phyloP scores from a whole-genome alignment of 2,888 invertebrate species.

The Andrena flavipes region DNA sequence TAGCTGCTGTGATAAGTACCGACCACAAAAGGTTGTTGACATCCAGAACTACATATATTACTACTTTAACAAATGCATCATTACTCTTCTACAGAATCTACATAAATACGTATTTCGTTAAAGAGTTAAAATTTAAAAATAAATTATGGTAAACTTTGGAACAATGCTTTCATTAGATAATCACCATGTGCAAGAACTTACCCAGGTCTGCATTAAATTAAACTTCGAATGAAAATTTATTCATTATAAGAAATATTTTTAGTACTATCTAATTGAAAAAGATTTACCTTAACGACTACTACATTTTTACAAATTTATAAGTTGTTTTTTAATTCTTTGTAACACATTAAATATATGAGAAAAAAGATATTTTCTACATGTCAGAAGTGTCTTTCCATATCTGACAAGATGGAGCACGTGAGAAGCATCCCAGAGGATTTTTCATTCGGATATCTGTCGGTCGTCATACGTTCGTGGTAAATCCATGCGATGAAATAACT shows the following conservation, averaged over 20 bases:
- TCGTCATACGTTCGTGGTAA: background rate
- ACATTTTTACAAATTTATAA: background rate
- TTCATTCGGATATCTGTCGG: background rate
- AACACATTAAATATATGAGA: background rate
- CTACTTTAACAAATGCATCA: too few species aligned
- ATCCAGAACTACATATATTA: too few species aligned
- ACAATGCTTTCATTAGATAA: background rate
- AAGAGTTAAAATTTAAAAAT: background rate
- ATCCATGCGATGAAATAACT: background rate
- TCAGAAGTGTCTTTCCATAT: background rate
- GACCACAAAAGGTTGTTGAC: too few species aligned
- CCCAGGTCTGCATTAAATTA: background rate
- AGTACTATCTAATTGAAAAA: background rate
- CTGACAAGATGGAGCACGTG: constrained; percentile 20
- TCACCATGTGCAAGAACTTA: background rate
- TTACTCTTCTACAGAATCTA: too few species aligned
- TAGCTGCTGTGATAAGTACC: too few species aligned
- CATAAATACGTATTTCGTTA: too few species aligned
- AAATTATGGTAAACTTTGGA: background rate
- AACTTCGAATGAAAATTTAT: background rate
- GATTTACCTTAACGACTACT: background rate
- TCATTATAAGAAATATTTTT: background rate
- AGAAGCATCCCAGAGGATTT: constrained; percentile 13
- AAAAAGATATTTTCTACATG: background rate
- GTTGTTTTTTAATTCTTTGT: background rate